phyloP scores from a whole-genome alignment of 92 coral and sea anemone species.

The Virgularia gustaviana region DNA sequence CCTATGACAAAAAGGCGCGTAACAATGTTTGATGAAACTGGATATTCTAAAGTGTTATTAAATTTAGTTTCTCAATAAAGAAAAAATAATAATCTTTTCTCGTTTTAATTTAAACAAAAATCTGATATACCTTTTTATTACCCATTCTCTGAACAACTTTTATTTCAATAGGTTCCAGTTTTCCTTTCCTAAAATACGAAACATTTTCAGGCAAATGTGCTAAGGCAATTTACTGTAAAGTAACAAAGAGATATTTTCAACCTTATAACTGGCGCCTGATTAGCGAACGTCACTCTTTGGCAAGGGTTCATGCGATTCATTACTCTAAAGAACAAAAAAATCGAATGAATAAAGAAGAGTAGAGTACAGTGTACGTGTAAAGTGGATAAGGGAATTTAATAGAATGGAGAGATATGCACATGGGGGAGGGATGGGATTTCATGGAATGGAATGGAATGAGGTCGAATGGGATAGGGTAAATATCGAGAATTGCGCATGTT shows the following conservation, averaged over 20 bases:
- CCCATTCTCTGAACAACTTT: constrained; percentile 96
- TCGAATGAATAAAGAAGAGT: not conserved
- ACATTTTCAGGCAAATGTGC: not conserved
- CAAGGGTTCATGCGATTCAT: constrained; percentile 72
- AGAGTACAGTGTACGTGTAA: not conserved
- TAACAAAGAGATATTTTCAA: not conserved
- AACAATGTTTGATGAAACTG: not conserved
- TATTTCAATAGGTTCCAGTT: constrained; percentile 73
- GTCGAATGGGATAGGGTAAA: too few species aligned
- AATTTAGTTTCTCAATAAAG: not conserved
- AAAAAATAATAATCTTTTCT: too few species aligned
- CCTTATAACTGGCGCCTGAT: constrained; percentile 73
- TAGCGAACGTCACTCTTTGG: constrained; percentile 71
- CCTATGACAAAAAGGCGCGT: constrained; percentile 49
- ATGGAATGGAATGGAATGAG: too few species aligned
- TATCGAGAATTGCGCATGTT: too few species aligned
- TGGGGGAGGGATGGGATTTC: too few species aligned
- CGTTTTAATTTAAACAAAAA: not conserved
- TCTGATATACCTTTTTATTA: constrained; percentile 98
- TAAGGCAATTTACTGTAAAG: not conserved
- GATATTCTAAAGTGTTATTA: not conserved
- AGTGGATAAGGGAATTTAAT: too few species aligned
- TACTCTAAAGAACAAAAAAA: not conserved
- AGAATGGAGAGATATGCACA: too few species aligned
- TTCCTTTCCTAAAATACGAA: constrained; percentile 70